Evolutionary conservation across 2,113 vertebrate species (phyloP).

Genomic region (Athene noctua): DNA sequence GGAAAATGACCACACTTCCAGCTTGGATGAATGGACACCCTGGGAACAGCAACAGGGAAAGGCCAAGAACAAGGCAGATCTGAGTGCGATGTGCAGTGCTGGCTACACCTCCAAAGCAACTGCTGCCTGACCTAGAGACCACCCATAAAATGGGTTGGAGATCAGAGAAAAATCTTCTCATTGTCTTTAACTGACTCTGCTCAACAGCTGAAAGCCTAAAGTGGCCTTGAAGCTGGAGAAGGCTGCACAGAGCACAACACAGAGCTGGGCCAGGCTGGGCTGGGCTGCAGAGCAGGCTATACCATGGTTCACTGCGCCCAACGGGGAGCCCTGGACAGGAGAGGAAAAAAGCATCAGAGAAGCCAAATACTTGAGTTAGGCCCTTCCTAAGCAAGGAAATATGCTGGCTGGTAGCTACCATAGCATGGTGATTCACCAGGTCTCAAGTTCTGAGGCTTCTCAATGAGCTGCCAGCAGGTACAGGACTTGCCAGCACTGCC

Average conservation of each 20-base stretch:
- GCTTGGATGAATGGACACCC: not conserved
- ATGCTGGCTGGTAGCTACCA: not conserved
- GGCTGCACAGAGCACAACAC: not conserved
- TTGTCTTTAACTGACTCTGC: not conserved
- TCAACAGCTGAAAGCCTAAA: not conserved
- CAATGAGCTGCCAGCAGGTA: not conserved
- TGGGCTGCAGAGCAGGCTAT: not conserved
- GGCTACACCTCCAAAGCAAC: not conserved
- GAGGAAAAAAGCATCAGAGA: not conserved
- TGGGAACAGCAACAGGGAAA: not conserved
- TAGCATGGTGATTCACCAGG: not conserved
- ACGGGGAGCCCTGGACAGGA: not conserved
- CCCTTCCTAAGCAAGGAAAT: not conserved
- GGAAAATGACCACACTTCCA: fast-evolving
- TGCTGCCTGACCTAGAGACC: not conserved
- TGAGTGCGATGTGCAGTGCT: fast-evolving
- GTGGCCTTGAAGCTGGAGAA: not conserved
- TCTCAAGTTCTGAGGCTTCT: not conserved
- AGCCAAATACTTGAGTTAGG: not conserved
- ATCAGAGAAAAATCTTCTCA: not conserved
- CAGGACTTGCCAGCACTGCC: not conserved
- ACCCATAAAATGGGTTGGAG: not conserved
- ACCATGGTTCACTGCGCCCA: not conserved
- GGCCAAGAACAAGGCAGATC: not conserved
- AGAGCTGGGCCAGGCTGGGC: not conserved